Base-by-base conservation (phyloP, 1,140 invertebrate species). In the Drosophila ananassae region DNA sequence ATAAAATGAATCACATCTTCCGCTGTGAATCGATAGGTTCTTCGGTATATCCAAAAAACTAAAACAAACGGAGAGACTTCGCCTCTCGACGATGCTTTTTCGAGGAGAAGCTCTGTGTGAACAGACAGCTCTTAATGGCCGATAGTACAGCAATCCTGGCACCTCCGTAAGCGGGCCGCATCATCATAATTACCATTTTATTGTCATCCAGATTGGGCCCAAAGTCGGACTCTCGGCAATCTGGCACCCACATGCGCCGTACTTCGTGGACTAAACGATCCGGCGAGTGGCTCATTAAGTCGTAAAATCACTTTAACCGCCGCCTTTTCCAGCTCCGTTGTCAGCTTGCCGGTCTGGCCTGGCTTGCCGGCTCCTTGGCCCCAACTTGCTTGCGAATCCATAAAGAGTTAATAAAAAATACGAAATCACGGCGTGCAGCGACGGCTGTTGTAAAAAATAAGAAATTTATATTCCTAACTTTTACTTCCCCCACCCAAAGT, bases 401-500 rank as follows among this genome's bases (percentile, higher is more conserved):
- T 89, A 89, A 87, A 87, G 82, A 87, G 82, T 87, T 89, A 87
- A 87, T 87, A 87, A 87, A 87, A 85, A 82, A 78, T 78, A 82
- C 64, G 77, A 89, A 87, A 87, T 87, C 83, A 82, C 78, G 75
- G 59, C 82, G 62, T 62, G 73, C 68, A 60, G 30, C 48, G 66
- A 62, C 81, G 66, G 62, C 77, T 54, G 71, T 69, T 87, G 73
- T 87, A 89, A 87, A 87, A 87, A 89, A 79, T 44, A 89, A 63
- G 47, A 82, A 89, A 87, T 89, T 82, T 87, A 89, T 83, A 76
- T 76, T 59, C 80, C 72, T 63, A 84, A 83, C 63, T 76, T 79
- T 52, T 67, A 63, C 64, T 58, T 61, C 56, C 74, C 68, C 56
- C 77, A 64, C 28, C 52, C 10, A 41, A 41, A 32, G 12, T n/a